Evolutionary conservation across 2,888 invertebrate species (phyloP), one percentile per base, ranked within the genome.

Genomic region (Saturnia japonica): DNA sequence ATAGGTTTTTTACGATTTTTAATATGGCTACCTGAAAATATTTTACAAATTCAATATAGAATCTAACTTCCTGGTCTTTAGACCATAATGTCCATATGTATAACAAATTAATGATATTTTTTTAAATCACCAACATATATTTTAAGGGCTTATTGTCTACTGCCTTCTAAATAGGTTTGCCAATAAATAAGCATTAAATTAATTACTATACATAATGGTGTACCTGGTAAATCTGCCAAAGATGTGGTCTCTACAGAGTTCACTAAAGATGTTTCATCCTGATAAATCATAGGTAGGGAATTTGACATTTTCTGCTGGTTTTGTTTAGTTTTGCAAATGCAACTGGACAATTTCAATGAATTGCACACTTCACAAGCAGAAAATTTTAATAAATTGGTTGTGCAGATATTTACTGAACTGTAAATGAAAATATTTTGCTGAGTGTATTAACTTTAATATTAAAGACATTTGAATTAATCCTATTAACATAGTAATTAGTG

Each of bases 151-250:
- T 19, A 19, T 6, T 47, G 7, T 11, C 16, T 16, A 34, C n/a
- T n/a, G n/a, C n/a, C n/a, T n/a, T n/a, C n/a, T n/a, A n/a, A n/a
- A 47, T 16, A 16, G 19, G 16, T 47, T 47, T 47, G 16, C 45
- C 6, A n/a, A n/a, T n/a, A n/a, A 47, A 16, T 14, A 16, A 47
- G 11, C 45, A 16, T 16, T 16, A 47, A 47, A 45, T 45, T 1
- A 19, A n/a, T n/a, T n/a, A n/a, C n/a, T n/a, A n/a, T n/a, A 19
- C 8, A 19, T 16, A 7, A 19, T 19, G 19, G 1, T n/a, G 7
- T 84, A 91, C 94, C 94, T 78, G 94, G 93, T 77, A 94, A 82
- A 81, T 93, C 92, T 68, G 86, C 84, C 73, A 93, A 83, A 22
- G 88, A 78, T 72, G 94, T 94, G 47, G 93, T 82, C 81, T 93